Evolutionary conservation across 2,888 invertebrate genomes (phyloP), one percentile per base, ranked within the genome.

Genomic region (Acrobasis consociella): DNA sequence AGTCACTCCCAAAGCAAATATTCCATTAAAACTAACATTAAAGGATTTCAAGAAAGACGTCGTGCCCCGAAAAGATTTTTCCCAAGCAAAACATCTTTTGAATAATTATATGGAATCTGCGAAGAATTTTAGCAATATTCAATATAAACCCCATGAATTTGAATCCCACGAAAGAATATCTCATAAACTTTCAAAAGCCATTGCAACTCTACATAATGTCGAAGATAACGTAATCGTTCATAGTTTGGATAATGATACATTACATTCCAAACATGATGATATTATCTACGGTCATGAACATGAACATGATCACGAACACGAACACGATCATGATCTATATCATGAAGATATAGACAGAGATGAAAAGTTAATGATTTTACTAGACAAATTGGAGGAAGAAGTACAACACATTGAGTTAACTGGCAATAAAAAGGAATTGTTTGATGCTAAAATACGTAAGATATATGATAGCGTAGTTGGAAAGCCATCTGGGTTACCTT

Each of bases 371-470:
- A 74, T 89, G 67, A 65, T 64, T 51, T 70, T 90, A 60, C 71
- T 89, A 42, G 79, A 88, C 63, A 82, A 74, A 64, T 71, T 90
- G 63, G 87, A 89, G 67, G 71, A 72, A 72, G 83, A 87, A 80
- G 82, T 86, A 0, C 82, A 81, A 59, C 75, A 85, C 63, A 70
- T 83, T 38, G 75, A 87, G 61, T 65, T 87, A 15, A 72, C 75
- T 64, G 76, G 73, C 1, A 74, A 65, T 7, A 80, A 83, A 64
- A 89, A 83, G 72, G 75, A 84, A 69, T 68, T 86, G 59, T 77
- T 89, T 61, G 83, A 89, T 72, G 79, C 74, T 1, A 89, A 85
- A 75, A 78, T 89, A 17, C 76, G 82, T 62, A 84, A 84, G 75
- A 86, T 90, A 61, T 89, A 89, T 16, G 84, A 77, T 0, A 73